Conservation (phyloP, 2,113 vertebrate genomes). For the Entelurus aequoreus region DNA sequence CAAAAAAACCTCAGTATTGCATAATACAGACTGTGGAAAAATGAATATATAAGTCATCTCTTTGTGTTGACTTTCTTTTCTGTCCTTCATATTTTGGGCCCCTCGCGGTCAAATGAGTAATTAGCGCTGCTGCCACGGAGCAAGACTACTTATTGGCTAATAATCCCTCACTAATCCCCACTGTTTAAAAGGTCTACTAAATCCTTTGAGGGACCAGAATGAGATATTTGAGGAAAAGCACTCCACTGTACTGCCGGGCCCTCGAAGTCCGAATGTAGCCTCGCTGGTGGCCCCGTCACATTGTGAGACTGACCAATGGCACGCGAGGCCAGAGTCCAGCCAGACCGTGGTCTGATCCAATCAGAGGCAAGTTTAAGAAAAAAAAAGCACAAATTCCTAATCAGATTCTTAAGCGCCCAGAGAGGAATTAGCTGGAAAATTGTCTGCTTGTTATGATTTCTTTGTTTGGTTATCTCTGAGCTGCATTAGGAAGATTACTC, state of each 20-base stretch:
- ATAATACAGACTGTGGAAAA: background rate
- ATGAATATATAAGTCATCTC: background rate
- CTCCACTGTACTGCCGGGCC: constrained; percentile 6
- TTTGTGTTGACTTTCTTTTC: background rate
- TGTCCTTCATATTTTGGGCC: constrained; percentile 1
- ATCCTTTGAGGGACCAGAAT: constrained; percentile 31
- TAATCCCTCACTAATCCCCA: constrained; percentile 57
- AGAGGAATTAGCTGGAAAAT: constrained; percentile 45
- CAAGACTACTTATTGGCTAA: constrained; percentile 49
- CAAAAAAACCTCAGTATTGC: background rate
- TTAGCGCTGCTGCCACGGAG: constrained; percentile 26
- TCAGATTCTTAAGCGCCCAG: constrained; percentile 53
- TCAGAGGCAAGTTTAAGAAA: constrained; percentile 24
- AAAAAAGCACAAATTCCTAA: constrained; percentile 47
- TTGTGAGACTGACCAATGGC: constrained; percentile 53
- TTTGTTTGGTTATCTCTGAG: constrained; percentile 55
- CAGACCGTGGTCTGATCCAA: constrained; percentile 58
- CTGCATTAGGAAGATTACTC: constrained; percentile 49
- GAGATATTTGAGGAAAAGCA: constrained; percentile 9
- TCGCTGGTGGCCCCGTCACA: constrained; percentile 45
- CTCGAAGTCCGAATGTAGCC: constrained; percentile 21
- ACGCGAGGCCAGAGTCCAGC: constrained; percentile 34
- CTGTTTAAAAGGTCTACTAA: constrained; percentile 49
- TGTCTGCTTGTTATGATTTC: constrained; percentile 53
- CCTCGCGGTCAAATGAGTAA: constrained; percentile 7